Conservation (phyloP, 2,888 invertebrate genomes). For the Phalangium opilio region DNA sequence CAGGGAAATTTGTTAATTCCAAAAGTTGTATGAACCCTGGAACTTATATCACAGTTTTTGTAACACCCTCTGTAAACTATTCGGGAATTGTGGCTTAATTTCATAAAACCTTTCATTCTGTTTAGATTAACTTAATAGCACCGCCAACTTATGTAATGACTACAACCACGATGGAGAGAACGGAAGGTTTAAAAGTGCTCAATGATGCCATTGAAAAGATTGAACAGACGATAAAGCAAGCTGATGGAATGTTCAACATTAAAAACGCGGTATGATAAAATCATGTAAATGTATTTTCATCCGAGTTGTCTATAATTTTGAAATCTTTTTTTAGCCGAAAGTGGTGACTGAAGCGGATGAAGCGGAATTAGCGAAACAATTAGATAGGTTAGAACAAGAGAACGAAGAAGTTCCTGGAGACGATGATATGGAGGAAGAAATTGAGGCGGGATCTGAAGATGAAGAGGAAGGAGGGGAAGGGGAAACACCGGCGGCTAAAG, state of each 20-base stretch:
- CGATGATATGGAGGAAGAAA: constrained; percentile 30
- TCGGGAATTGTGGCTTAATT: no score
- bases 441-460: constrained; percentile 24
- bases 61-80: no score
- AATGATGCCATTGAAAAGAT: constrained; percentile 80
- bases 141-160: constrained; percentile 98
- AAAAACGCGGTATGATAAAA: constrained; percentile 89
- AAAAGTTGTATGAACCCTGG: no score
- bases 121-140: constrained; percentile 84
- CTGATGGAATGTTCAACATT: constrained; percentile 74
- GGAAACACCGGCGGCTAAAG: neutral
- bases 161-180: constrained; percentile 90
- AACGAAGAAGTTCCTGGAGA: constrained; percentile 81
- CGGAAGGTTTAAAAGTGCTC: constrained; percentile 76
- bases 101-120: constrained; percentile 9
- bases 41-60: no score
- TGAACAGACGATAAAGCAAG: constrained; percentile 54
- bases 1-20: no score
- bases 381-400: constrained; percentile 84
- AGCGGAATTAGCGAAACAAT: constrained; percentile 78
- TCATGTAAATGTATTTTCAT: no score
- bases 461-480: constrained; percentile 11
- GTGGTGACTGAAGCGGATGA: constrained; percentile 98
- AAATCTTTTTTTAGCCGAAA: constrained; percentile 51
- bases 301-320: no score